Base-by-base conservation (phyloP, 2,888 invertebrate genomes). In the Xanthia icteritia region DNA sequence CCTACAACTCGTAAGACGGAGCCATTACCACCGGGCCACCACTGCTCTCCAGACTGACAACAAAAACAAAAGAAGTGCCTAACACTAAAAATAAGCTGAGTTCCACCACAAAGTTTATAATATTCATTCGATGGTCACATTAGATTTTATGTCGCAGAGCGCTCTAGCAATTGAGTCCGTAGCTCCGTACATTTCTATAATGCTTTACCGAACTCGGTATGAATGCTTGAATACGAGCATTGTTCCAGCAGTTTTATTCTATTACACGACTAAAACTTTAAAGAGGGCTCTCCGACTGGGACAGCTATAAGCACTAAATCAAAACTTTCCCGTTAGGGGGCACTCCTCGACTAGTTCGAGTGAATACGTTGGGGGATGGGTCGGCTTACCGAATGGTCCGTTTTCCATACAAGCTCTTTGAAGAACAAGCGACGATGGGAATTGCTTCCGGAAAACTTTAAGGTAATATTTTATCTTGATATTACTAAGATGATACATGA, bases 281-380 rank as follows among this genome's bases (percentile, higher is more conserved):
- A 95, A 95, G 95, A 95, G 95, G 94, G 91, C 91, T 92, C 92
- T 86, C 91, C 93, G 92, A 92, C 93, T 93, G 93, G 92, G 94
- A 94, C 94, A 94, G 95, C 94, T 95, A 96, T 96, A 95, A 95
- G 95, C 94, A 94, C 94, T 96, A 96, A 96, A 96, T 96, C 96
- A 96, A 96, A 96, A 96, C 96, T 96, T 96, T 93, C 90, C 92
- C 95, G 92, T 93, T 93, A 92, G 91, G 91, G 92, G 91, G 91
- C 90, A 91, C 89, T 92, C 88, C 92, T 92, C 92, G 88, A 92
- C 91, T 92, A 94, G 92, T 94, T 94, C 91, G 90, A 93, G 92
- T 93, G 95, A 94, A 94, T 95, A 93, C 93, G 93, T 90, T 91
- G 87, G 89, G 90, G 89, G 91, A 91, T 91, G 91, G 91, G 90